phyloP scores from a whole-genome alignment of 2,113 vertebrate species.

The Sakesphorus luctuosus region DNA sequence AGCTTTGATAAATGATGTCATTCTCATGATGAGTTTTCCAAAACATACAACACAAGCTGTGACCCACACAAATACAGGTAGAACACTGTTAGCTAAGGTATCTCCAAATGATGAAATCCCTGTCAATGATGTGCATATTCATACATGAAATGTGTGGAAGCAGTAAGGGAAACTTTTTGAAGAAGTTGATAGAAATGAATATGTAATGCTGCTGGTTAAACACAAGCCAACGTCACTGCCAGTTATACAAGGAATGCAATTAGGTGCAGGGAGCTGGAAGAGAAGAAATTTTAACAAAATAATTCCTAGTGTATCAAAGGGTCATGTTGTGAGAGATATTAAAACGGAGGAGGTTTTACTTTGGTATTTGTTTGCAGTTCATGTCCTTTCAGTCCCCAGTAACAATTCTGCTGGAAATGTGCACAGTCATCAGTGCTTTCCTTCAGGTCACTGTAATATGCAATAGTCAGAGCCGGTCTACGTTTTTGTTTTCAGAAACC shows the following conservation, averaged over 20 bases:
- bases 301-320: not conserved
- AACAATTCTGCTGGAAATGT: not conserved
- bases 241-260: not conserved
- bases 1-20: conserved; percentile 83
- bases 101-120: conserved; percentile 88
- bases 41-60: conserved; percentile 86
- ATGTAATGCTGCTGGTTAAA: not conserved
- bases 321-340: not conserved
- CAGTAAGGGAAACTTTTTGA: conserved; percentile 86
- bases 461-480: not conserved
- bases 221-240: not conserved
- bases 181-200: conserved; percentile 78
- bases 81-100: conserved; percentile 82
- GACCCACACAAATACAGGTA: conserved; percentile 86
- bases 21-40: conserved; percentile 86
- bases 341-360: not conserved
- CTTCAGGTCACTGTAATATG: not conserved
- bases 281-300: not conserved
- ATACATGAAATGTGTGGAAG: conserved; percentile 82
- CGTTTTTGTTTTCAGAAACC: not conserved
- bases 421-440: not conserved
- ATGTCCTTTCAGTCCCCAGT: not conserved
- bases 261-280: not conserved
- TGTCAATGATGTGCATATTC: conserved; percentile 83
- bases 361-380: not conserved